Evolutionary conservation across 2,888 invertebrate genomes (phyloP), one percentile per base, ranked within the genome.

Genomic region (Drosophila aldrichi): DNA sequence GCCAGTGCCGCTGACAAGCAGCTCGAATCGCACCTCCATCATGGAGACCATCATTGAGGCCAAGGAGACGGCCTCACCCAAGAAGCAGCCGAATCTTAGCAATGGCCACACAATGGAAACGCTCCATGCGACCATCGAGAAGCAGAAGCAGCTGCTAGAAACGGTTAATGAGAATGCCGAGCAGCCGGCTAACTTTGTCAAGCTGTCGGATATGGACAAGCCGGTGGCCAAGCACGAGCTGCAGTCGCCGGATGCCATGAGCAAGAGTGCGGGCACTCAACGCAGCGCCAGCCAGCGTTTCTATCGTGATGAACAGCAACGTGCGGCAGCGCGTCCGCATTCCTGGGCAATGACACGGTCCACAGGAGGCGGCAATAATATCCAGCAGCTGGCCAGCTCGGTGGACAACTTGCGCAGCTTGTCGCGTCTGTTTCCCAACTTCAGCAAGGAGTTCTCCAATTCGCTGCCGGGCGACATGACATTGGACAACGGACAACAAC

Each of bases 151-250:
- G 77, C 79, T 93, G 9, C 74, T 93, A 14, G 93, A 93, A 69
- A 93, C 93, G 0, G 93, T 93, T 3, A 92, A 91, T 20, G 93
- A 93, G 66, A 91, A 92, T 52, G 78, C 81, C 0, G 91, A 91
- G 54, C 93, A 76, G 43, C 58, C 62, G 22, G 58, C 60, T 0
- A 93, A 93, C 29, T 96, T 96, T 90, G 97, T 97, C 0, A 95
- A 95, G 87, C 93, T 97, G 9, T 97, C 97, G 1, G 97, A 97
- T 91, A 94, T 97, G 91, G 96, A 97, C 90, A 96, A 96, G 83
- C 94, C 95, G 7, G 93, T 94, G 9, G 65, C 58, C 1, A 94
- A 94, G 61, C 92, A 94, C 52, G 94, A 94, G 32, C 82, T 94
- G 0, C 91, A 92, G 65, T 92, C 92, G 0, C 91, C 93, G 12